Evolutionary conservation across 2,797 vertebrate genomes (phyloP).

Genomic region (Nannoperca australis): DNA sequence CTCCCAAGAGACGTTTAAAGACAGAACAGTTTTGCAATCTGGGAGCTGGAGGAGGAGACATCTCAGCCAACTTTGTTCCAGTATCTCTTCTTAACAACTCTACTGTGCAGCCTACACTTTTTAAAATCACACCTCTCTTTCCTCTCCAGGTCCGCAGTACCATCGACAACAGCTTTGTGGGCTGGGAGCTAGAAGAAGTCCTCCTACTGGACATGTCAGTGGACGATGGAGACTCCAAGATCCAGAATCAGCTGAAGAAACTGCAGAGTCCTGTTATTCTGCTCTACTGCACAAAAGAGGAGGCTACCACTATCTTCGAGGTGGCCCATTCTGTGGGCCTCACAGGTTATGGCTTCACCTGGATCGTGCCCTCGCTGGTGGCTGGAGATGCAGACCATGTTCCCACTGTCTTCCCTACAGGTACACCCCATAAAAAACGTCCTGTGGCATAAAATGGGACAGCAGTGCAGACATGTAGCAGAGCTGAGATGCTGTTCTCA

Average conservation of each 20-base stretch:
- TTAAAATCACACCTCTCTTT: slow-evolving; percentile 51
- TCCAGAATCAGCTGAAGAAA: slow-evolving; percentile 99
- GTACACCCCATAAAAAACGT: slow-evolving; percentile 53
- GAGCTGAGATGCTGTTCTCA: background rate
- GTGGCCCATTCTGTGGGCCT: slow-evolving; percentile 98
- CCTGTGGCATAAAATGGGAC: background rate
- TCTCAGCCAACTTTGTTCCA: slow-evolving; percentile 61
- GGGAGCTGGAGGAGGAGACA: slow-evolving; percentile 56
- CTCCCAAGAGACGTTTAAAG: slow-evolving; percentile 50
- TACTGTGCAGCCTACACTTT: slow-evolving; percentile 79
- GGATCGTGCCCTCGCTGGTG: slow-evolving; percentile 97
- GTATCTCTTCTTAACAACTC: slow-evolving; percentile 49
- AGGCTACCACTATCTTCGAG: slow-evolving; percentile 97
- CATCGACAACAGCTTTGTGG: slow-evolving; percentile 98
- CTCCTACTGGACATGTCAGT: slow-evolving; percentile 96
- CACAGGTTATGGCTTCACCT: slow-evolving; percentile 97
- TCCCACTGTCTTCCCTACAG: slow-evolving; percentile 93
- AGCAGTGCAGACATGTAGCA: background rate
- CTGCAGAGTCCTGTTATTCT: slow-evolving; percentile 99
- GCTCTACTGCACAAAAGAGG: slow-evolving; percentile 98
- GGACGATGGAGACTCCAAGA: slow-evolving; percentile 97
- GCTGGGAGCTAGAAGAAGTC: slow-evolving; percentile 98
- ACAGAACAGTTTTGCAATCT: slow-evolving; percentile 59
- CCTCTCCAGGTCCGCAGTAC: slow-evolving; percentile 90
- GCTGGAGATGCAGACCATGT: slow-evolving; percentile 96